These are phyloP conservation scores for Leptinotarsa peninsularis DNA, from an alignment of 2,888 invertebrate genomes.

Conservation along the genomic window DNA sequence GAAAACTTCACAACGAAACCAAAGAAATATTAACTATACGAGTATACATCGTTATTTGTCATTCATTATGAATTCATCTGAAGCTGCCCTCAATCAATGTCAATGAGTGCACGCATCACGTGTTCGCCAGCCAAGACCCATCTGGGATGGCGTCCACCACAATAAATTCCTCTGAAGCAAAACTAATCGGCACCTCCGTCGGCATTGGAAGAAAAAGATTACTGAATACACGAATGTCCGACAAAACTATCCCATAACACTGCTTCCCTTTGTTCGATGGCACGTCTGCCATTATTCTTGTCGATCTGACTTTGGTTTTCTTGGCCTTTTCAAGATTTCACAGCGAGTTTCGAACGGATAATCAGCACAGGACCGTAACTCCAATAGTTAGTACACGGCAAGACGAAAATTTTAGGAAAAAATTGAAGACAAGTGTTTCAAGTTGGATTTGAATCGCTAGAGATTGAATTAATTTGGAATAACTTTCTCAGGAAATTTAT, in stretches of 20 bases:
- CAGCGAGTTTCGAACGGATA: slow-evolving; percentile 5
- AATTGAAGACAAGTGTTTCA: too few relatives aligned
- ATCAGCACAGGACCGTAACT: slow-evolving; percentile 13
- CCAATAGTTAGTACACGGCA: not conserved
- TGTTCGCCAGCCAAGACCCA: slow-evolving; percentile 6
- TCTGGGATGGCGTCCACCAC: slow-evolving; percentile 32
- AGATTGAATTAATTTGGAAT: too few relatives aligned
- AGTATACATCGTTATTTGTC: not conserved
- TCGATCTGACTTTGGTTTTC: slow-evolving; percentile 31
- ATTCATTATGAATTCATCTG: not conserved
- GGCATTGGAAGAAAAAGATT: slow-evolving; percentile 41
- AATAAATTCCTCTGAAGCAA: slow-evolving; percentile 42
- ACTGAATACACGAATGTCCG: slow-evolving; percentile 32
- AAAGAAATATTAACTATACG: not conserved
- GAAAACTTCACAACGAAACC: not conserved
- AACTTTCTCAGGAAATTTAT: too few relatives aligned
- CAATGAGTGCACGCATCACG: slow-evolving; percentile 2
- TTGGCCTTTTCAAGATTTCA: slow-evolving; percentile 18
- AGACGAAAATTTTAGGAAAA: too few relatives aligned
- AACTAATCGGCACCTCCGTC: slow-evolving; percentile 45
- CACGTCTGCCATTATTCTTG: slow-evolving; percentile 44
- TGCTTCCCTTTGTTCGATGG: slow-evolving; percentile 35
- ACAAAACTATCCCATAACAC: slow-evolving; percentile 37
- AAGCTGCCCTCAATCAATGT: slow-evolving; percentile 13
- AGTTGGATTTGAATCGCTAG: too few relatives aligned